A percentile compares a stretch with the other conserved stretches of the same genome.
phyloP scores from a whole-genome alignment of 2,888 invertebrate genomes.

The Hetaerina titia region DNA sequence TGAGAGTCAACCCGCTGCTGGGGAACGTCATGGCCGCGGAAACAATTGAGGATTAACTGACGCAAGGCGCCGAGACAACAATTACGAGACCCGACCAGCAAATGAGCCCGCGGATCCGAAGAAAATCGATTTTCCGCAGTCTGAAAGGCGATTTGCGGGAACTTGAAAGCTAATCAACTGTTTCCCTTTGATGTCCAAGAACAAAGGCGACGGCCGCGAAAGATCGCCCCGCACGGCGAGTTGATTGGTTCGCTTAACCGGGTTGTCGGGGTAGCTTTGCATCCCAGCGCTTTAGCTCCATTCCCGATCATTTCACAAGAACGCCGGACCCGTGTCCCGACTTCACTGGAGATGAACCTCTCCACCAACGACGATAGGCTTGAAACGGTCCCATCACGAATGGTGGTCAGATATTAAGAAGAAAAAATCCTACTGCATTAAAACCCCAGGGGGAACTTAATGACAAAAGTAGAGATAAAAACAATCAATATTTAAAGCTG shows the following conservation, averaged over 20 bases:
- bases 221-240: not conserved
- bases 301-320: not conserved
- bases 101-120: not conserved
- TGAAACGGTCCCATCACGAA: not conserved
- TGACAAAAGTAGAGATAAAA: not conserved
- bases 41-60: not conserved
- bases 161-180: not conserved
- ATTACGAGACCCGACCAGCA: not conserved
- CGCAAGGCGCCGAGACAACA: conserved; percentile 26
- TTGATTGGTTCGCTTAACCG: not conserved
- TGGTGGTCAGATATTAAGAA: not conserved
- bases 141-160: not conserved
- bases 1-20: not conserved
- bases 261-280: not conserved
- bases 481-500: not conserved
- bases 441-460: not conserved
- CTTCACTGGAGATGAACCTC: not conserved
- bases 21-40: not conserved
- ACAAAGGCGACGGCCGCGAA: not conserved
- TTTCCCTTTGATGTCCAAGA: not conserved
- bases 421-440: not conserved
- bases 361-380: not conserved
- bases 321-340: not conserved
- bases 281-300: not conserved
- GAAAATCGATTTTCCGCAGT: not conserved